Percentiles rank a stretch among this genome's conserved stretches.
phyloP scores from a whole-genome alignment of 1,140 invertebrate species.

The Neodiprion fabricii region DNA sequence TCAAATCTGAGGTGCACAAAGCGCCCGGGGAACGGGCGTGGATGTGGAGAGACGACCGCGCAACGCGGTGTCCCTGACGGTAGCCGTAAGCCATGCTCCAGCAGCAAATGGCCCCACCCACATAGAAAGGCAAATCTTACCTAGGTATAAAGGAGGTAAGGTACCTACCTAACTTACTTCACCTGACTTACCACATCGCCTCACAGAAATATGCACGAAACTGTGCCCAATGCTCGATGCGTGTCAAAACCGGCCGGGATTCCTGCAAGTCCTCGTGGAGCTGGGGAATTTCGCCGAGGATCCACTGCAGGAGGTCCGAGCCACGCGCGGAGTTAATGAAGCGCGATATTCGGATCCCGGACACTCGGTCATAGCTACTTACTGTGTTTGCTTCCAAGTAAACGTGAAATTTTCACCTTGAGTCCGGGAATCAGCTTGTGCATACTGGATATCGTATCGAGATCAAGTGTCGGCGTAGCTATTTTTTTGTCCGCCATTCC shows the following conservation, averaged over 20 bases:
- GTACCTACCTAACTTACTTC: neutral
- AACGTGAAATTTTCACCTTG: too few relatives aligned
- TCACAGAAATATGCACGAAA: neutral
- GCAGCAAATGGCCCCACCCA: slow-evolving; percentile 18
- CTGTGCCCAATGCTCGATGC: neutral
- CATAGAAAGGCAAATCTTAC: slow-evolving; percentile 19
- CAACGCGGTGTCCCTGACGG: slow-evolving; percentile 21
- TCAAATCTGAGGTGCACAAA: neutral
- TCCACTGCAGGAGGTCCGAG: too few relatives aligned
- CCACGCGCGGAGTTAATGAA: too few relatives aligned
- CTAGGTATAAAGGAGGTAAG: neutral
- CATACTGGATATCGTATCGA: neutral
- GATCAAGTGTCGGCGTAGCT: neutral
- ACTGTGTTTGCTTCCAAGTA: too few relatives aligned
- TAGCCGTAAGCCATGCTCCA: neutral
- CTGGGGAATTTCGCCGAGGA: too few relatives aligned
- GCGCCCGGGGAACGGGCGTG: slow-evolving; percentile 11
- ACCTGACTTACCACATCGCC: neutral
- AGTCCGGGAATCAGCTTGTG: too few relatives aligned
- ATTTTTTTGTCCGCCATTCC: neutral
- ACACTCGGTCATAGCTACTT: too few relatives aligned
- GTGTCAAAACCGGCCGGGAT: too few relatives aligned
- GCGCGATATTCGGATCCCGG: too few relatives aligned
- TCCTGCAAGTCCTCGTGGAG: too few relatives aligned
- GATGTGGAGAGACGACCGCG: slow-evolving; percentile 10